Evolutionary conservation across 1,140 invertebrate genomes (phyloP).

Genomic region (Helicoverpa zea): DNA sequence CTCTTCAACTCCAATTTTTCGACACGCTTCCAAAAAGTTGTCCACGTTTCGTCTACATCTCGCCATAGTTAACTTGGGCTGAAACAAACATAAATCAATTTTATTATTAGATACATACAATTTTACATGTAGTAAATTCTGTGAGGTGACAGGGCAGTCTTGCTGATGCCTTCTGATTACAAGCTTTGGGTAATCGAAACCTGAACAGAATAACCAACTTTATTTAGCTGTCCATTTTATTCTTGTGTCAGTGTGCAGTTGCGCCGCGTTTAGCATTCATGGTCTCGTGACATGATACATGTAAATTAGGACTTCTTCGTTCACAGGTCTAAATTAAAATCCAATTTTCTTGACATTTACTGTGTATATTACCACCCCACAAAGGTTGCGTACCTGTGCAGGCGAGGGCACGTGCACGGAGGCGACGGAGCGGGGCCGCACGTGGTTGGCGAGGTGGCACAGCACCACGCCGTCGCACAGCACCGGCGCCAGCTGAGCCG

Average conservation of each 20-base stretch:
- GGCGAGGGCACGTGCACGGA: conserved; percentile 98
- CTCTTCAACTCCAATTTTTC: conserved; percentile 97
- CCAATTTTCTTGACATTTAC: background rate
- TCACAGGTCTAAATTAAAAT: too few species aligned
- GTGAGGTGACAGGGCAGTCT: too few species aligned
- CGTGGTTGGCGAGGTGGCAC: conserved; percentile 97
- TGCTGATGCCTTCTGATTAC: too few species aligned
- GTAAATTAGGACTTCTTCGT: too few species aligned
- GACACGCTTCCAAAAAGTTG: conserved; percentile 97
- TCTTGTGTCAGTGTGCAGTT: too few species aligned
- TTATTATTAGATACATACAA: background rate
- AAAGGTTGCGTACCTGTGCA: conserved; percentile 90
- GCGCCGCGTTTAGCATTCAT: too few species aligned
- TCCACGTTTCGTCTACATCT: conserved; percentile 97
- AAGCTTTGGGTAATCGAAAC: too few species aligned
- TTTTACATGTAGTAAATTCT: background rate
- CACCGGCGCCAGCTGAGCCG: conserved; percentile 94
- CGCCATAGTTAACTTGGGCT: conserved; percentile 97
- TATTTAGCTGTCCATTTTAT: too few species aligned
- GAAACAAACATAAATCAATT: conserved; percentile 72
- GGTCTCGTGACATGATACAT: too few species aligned
- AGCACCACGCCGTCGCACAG: conserved; percentile 96
- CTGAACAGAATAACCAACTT: too few species aligned
- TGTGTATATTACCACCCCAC: background rate
- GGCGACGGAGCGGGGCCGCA: conserved; percentile 95